Evolutionary conservation across 2,113 vertebrate genomes (phyloP).

Genomic region (Grammomys dolichurus): DNA sequence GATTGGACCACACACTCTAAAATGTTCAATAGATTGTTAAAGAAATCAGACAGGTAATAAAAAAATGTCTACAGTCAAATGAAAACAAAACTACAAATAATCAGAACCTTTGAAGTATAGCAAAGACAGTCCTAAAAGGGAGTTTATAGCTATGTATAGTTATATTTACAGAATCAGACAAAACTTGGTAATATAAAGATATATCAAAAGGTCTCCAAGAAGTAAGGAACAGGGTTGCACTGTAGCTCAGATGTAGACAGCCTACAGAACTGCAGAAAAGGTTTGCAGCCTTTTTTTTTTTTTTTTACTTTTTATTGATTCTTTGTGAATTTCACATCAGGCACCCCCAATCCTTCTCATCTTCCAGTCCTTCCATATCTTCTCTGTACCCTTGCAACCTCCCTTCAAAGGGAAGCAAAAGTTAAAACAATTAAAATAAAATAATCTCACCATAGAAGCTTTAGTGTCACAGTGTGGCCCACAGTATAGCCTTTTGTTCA

Average conservation of each 20-base stretch:
- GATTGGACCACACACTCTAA: not conserved
- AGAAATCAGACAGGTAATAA: not conserved
- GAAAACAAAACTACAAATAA: not conserved
- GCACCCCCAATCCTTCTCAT: too few species aligned
- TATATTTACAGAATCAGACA: not conserved
- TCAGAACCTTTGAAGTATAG: not conserved
- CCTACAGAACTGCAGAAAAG: not conserved
- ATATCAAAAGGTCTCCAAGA: not conserved
- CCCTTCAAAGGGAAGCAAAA: too few species aligned
- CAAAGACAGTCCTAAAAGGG: not conserved
- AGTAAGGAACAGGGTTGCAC: not conserved
- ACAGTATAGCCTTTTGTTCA: too few species aligned
- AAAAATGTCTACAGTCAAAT: not conserved
- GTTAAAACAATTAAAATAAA: too few species aligned
- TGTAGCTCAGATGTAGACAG: not conserved
- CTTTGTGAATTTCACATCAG: too few species aligned
- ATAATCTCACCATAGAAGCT: too few species aligned
- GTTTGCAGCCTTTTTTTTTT: too few species aligned
- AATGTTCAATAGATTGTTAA: not conserved
- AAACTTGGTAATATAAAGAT: not conserved
- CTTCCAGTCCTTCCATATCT: too few species aligned
- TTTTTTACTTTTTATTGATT: not conserved
- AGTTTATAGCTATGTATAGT: not conserved
- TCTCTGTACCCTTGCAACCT: too few species aligned
- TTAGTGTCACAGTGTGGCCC: too few species aligned